A percentile compares a stretch with the other conserved stretches of the same genome.
phyloP scores from a whole-genome alignment of 2,888 invertebrate genomes.

The Timema cristinae region DNA sequence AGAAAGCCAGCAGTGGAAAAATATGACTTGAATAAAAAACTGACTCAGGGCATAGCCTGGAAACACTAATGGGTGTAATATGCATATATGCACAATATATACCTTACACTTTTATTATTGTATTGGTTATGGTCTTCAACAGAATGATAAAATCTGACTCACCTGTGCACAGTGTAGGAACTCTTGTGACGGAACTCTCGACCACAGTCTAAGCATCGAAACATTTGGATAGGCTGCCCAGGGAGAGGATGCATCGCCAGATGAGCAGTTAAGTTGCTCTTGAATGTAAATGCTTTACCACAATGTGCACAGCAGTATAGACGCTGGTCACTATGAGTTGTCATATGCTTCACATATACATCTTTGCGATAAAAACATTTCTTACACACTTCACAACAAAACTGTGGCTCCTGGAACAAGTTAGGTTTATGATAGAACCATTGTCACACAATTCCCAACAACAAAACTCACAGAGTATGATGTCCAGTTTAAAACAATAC shows the following conservation, averaged over 20 bases:
- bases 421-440: neutral
- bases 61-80: too few species aligned
- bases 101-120: too few species aligned
- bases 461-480: too few species aligned
- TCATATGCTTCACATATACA: constrained; percentile 22
- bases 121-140: too few species aligned
- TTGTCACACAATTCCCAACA: too few species aligned
- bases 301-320: constrained; percentile 25
- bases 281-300: constrained; percentile 25
- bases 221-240: constrained; percentile 10
- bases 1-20: too few species aligned
- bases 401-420: constrained; percentile 19
- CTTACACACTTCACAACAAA: constrained; percentile 21
- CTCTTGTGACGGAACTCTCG: constrained; percentile 24
- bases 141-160: neutral
- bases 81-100: too few species aligned
- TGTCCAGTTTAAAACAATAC: too few species aligned
- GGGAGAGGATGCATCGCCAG: constrained; percentile 19
- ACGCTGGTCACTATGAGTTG: constrained; percentile 20
- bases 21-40: too few species aligned
- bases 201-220: constrained; percentile 23
- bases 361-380: constrained; percentile 23
- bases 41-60: too few species aligned
- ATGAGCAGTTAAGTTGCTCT: constrained; percentile 22
- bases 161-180: constrained; percentile 25